Evolutionary conservation across 1,140 invertebrate genomes (phyloP).

Genomic region (Chironomus striatipennis): DNA sequence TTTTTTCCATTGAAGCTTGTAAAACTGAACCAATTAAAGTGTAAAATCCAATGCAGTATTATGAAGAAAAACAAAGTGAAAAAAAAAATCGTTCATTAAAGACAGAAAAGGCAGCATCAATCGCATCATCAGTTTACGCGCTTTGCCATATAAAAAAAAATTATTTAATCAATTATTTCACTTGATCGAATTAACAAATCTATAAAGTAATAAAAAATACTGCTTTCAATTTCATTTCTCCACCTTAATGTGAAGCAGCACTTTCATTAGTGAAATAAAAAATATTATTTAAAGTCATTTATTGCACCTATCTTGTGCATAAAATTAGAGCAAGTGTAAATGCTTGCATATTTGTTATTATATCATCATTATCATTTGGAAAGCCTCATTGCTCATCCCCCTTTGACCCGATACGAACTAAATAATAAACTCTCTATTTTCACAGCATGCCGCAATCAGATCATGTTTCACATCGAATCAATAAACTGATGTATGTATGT

Average conservation of each 20-base stretch:
- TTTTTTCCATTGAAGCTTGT: not conserved
- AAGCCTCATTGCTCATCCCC: not conserved
- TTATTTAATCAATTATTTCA: constrained; percentile 21
- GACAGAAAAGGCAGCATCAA: not conserved
- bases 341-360: too few relatives aligned
- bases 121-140: not conserved
- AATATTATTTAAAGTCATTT: too few relatives aligned
- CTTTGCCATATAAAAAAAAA: not conserved
- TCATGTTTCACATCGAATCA: not conserved
- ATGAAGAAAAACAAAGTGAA: not conserved
- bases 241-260: not conserved
- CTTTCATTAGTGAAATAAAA: too few relatives aligned
- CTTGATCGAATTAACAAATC: constrained; percentile 16
- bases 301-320: too few relatives aligned
- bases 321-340: too few relatives aligned
- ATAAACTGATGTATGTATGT: not conserved
- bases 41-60: not conserved
- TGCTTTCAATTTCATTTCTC: constrained; percentile 16
- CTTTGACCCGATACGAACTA: not conserved
- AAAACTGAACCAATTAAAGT: constrained; percentile 4
- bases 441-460: constrained; percentile 1
- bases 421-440: not conserved
- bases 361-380: too few relatives aligned
- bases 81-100: not conserved
- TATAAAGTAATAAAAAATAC: constrained; percentile 2